Evolutionary conservation across 2,797 vertebrate species (phyloP), one percentile per base, ranked within the genome.

Genomic region (Bradypodion pumilum): DNA sequence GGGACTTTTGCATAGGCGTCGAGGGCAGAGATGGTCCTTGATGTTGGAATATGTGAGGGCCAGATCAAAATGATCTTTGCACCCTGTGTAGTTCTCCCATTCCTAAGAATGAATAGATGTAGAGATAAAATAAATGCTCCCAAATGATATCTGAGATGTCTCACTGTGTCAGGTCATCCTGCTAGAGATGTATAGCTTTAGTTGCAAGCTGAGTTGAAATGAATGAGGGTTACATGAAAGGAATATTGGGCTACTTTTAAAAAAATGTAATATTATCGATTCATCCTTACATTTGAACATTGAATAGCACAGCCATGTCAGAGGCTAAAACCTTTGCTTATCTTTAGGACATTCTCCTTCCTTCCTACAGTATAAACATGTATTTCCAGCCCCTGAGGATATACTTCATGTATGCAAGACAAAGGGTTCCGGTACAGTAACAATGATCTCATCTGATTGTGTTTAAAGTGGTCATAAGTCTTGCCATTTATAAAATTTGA

Each of bases 51-150:
- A 66, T 75, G 83, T 75, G 70, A 89, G 70, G 21, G 25, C 2
- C 12, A 0, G 23, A 77, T 68, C 74, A 21, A 75, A 29, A 37
- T 42, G 62, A 40, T n/a, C 75, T 85, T 77, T 86, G 68, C 60
- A 87, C 25, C 27, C 69, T 12, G 2, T 80, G 46, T 37, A 79
- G 25, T 2, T 44, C 19, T 29, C 46, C 32, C 21, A 1, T 32
- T 19, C 29, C 21, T 8, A 15, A 10, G 40, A 68, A 69, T 59
- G 42, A 76, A 75, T 35, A 44, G 65, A 69, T 60, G 7, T n/a
- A 65, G 56, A 85, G 56, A 44, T 42, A 46, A 87, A 82, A 78
- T 76, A 44, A 72, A 42, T 56, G 32, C 75, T 76, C 2, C n/a
- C 35, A 65, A 69, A 10, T 69, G 29, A 69, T 52, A 74, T 27